Base-by-base conservation (phyloP, 2,113 vertebrate species). In the Xyrauchen texanus region DNA sequence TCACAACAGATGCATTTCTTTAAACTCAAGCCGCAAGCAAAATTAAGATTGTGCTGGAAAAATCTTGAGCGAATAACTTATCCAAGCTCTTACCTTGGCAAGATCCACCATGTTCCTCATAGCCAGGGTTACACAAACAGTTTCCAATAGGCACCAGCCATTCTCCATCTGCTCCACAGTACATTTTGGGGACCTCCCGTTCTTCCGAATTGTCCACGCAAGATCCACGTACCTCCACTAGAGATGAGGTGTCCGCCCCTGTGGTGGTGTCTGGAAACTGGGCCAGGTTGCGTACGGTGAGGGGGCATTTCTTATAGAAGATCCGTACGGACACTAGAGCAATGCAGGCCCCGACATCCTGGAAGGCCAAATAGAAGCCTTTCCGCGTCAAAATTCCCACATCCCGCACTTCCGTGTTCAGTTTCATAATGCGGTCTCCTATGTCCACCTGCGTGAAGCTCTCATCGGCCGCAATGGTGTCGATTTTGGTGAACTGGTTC, bases 381-480 rank as follows among this genome's bases (percentile, higher is more conserved):
- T 98, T 98, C 86, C 93, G 93, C 80, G 93, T 96, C 53, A 95
- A 85, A 0, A 97, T 96, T 0, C 95, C 97, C 2, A 99, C 97
- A 10, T 98, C 98, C 81, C 97, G 93, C 53, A 99, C 94, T 88
- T 99, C 97, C 0, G 98, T 99, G 78, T 99, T 99, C 78, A 99
- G 91, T 82, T 99, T 99, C 95, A 99, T 98, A 90, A 99, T 97
- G 84, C 98, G 91, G 88, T 99, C 98, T 0, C 97, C 98, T 11
- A 99, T 96, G 87, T 99, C 97, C 89, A 98, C 97, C 87, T 99
- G 97, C 8, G 98, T 99, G 91, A 99, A 99, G 90, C 98, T 99
- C 92, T 99, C 98, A 2, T 98, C 98, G 0, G 97, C 97, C 0
- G 98, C 98, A 0, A 99, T 96, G 10, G 98, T 99, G 92, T 99